Evolutionary conservation across 2,797 vertebrate species (phyloP).

Genomic region (Sylvilagus floridanus): DNA sequence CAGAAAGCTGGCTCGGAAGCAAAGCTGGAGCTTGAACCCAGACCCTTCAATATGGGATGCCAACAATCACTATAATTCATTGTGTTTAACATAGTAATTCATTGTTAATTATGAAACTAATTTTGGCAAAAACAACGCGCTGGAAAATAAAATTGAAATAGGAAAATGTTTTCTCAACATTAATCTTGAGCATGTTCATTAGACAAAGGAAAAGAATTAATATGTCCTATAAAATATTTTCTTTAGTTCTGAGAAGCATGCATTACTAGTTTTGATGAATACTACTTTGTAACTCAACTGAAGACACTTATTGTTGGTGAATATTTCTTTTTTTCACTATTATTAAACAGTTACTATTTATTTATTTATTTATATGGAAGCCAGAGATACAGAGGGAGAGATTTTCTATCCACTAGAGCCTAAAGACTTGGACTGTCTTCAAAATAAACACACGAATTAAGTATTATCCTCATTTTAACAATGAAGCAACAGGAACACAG

Average conservation of each 20-base stretch:
- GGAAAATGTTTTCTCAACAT: neutral
- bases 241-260: neutral
- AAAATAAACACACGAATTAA: neutral
- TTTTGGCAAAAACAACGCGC: neutral
- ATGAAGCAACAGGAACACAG: neutral
- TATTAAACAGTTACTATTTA: no score
- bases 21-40: no score
- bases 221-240: neutral
- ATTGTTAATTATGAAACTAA: neutral
- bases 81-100: neutral
- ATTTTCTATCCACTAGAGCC: no score
- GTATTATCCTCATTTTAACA: neutral
- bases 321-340: neutral
- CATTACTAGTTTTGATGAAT: neutral
- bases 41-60: no score
- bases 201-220: neutral
- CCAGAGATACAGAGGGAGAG: no score
- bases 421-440: no score
- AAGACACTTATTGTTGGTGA: neutral
- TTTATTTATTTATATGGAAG: no score
- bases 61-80: neutral
- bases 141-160: constrained; percentile 1
- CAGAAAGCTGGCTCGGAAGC: no score
- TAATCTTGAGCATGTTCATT: neutral
- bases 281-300: neutral